phyloP scores from a whole-genome alignment of 1,140 invertebrate genomes.

The Heliothis subflexa region DNA sequence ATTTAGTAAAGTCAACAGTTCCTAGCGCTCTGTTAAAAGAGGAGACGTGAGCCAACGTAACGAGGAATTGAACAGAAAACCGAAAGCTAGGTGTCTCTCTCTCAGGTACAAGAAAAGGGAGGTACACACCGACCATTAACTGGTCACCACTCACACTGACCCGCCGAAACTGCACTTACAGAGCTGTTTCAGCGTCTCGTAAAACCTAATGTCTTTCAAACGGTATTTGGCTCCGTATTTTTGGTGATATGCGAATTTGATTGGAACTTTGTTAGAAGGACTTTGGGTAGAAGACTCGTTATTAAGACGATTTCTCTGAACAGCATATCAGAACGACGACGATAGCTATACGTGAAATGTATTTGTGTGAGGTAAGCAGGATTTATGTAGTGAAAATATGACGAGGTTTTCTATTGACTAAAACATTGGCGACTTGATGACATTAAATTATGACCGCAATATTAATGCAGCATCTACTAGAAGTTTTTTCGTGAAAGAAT shows the following conservation, averaged over 20 bases:
- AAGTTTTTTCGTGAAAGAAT: background rate
- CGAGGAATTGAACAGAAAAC: conserved; percentile 18
- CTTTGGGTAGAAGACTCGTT: background rate
- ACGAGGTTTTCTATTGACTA: background rate
- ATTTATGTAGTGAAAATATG: conserved; percentile 1
- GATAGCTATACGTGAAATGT: background rate
- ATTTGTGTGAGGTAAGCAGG: background rate
- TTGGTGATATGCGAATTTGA: conserved; percentile 41
- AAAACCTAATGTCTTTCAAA: conserved; percentile 52
- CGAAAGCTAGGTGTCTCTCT: conserved; percentile 35
- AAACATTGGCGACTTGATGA: background rate
- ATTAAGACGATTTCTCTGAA: conserved; percentile 1
- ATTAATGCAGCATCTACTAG: background rate
- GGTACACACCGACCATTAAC: conserved; percentile 52
- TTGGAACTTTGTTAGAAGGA: conserved; percentile 37
- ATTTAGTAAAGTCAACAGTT: conserved; percentile 44
- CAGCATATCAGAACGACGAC: background rate
- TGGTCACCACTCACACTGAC: conserved; percentile 58
- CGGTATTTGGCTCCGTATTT: conserved; percentile 44
- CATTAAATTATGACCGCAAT: too few species aligned
- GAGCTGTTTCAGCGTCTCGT: conserved; percentile 56
- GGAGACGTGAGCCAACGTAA: conserved; percentile 42
- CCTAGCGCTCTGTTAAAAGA: conserved; percentile 39
- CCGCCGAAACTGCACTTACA: conserved; percentile 55
- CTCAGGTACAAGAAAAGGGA: conserved; percentile 60